Evolutionary conservation across 2,113 vertebrate species (phyloP), one percentile per base, ranked within the genome.

Genomic region (Centrocercus urophasianus): DNA sequence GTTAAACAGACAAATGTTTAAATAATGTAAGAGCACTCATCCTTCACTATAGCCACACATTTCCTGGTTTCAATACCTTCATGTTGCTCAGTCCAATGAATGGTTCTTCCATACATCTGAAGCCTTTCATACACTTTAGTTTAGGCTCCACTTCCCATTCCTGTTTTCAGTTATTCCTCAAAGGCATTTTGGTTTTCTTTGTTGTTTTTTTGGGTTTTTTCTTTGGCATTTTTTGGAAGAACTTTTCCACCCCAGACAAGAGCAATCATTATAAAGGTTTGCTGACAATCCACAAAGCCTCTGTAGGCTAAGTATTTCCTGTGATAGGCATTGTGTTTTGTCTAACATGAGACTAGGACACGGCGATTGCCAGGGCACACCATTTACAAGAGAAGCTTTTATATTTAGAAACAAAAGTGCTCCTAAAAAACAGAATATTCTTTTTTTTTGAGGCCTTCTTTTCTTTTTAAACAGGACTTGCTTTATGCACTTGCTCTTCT

Each of bases 141-240:
- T 76, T 59, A 15, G 43, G 45, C 15, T 86, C 30, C 20, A 54
- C 7, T 21, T 72, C 38, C 40, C 47, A 80, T 40, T 96, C 61
- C 88, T 38, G 21, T 28, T 83, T 86, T 89, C 72, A 88, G 19
- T 83, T 93, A 91, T 88, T 92, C 64, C 75, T 89, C 18, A 71
- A 56, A 64, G 25, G 20, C 38, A 7, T 13, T 52, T 52, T 52
- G 11, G 50, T 27, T 52, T 52, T 27, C 24, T 48, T 24, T 24
- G 50, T 12, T 52, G 24, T 24, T 25, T 52, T 52, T 24, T 7
- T 27, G 50, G 24, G 11, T 3, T 30, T 56, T 30, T 56, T 30
- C 76, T 74, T 57, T 20, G 27, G 19, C 76, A 73, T 79, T 90
- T 89, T 79, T 34, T 92, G 52, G 47, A 48, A 48, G 47, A 48